Evolutionary conservation across 2,113 vertebrate species (phyloP).

Genomic region (Hyperopisus bebe): DNA sequence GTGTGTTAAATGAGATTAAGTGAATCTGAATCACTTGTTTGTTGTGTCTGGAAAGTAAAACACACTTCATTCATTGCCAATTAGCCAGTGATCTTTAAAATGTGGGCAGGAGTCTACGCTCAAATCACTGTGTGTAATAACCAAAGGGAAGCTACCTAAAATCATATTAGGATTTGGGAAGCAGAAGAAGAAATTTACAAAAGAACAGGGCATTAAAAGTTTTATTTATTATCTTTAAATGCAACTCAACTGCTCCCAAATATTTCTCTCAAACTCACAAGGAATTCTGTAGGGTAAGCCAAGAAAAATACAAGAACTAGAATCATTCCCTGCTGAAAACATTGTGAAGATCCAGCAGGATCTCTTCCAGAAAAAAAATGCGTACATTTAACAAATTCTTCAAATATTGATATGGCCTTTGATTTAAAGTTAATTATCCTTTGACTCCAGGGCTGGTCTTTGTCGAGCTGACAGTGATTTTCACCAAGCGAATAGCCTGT

Average conservation of each 20-base stretch:
- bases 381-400: constrained; percentile 1
- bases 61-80: neutral
- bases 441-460: neutral
- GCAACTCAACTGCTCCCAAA: neutral
- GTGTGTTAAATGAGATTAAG: neutral
- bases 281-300: neutral
- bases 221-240: constrained; percentile 15
- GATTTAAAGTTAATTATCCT: neutral
- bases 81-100: neutral
- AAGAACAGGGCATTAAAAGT: neutral
- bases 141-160: neutral
- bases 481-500: neutral
- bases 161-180: neutral
- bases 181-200: neutral
- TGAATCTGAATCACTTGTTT: neutral
- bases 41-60: neutral
- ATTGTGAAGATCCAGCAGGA: neutral
- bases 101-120: neutral
- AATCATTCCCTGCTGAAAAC: constrained; percentile 8
- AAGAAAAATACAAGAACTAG: constrained; percentile 10
- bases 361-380: constrained; percentile 7
- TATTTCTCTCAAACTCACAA: neutral
- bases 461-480: neutral
- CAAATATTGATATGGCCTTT: constrained; percentile 16
- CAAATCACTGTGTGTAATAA: neutral